A percentile compares a stretch with the other conserved stretches of the same genome.
Evolutionary conservation across 92 coral and sea anemone species (phyloP).

Genomic region (Palythoa grandis): DNA sequence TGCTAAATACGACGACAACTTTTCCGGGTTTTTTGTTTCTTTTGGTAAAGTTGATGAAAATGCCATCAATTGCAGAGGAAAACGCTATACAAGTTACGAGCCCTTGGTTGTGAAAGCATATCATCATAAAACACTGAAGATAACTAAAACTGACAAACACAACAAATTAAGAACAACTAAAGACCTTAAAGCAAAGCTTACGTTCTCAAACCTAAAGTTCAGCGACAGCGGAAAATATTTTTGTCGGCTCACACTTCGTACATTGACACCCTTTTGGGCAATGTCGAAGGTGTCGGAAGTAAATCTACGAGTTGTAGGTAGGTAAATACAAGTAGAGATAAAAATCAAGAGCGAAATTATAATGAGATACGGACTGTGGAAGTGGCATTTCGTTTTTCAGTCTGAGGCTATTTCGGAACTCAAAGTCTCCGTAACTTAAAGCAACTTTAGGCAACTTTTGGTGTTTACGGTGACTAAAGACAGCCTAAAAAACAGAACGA

Average conservation of each 20-base stretch:
- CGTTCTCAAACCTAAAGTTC: background rate
- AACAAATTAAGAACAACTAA: background rate
- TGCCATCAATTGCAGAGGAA: background rate
- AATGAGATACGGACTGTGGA: too few species aligned
- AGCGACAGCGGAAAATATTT: background rate
- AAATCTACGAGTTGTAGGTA: slow-evolving; percentile 15
- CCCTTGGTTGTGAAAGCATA: background rate
- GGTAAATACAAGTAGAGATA: background rate
- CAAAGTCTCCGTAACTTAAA: too few species aligned
- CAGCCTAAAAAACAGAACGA: too few species aligned
- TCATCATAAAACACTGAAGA: background rate
- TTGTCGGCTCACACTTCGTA: background rate
- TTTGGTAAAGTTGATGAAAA: background rate
- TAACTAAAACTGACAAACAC: background rate
- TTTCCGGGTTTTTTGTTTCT: background rate
- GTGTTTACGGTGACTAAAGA: too few species aligned
- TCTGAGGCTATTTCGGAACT: too few species aligned
- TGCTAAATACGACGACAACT: background rate
- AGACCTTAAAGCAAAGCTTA: background rate
- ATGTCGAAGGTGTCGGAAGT: background rate
- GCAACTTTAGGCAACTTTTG: too few species aligned
- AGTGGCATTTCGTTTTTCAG: too few species aligned
- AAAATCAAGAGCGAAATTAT: background rate
- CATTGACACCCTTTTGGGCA: background rate
- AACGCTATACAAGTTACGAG: background rate